Conservation (phyloP, 2,888 invertebrate species). For the Eupithecia inturbata region DNA sequence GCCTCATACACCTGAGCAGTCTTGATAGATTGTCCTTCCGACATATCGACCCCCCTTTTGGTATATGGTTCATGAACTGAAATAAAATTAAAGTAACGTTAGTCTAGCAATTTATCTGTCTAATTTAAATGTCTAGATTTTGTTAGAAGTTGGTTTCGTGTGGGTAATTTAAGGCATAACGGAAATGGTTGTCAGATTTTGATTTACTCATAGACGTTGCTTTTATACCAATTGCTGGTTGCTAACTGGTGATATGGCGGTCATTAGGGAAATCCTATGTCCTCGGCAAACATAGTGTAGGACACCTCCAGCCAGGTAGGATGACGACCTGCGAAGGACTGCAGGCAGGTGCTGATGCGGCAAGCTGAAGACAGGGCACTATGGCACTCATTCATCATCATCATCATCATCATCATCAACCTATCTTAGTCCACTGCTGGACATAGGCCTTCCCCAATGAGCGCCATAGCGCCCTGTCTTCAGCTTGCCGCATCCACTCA, state of each 20-base stretch:
- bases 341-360: too few species aligned
- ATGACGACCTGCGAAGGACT: too few species aligned
- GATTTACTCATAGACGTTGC: not conserved
- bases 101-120: constrained; percentile 28
- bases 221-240: constrained; percentile 3
- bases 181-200: constrained; percentile 14
- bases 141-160: constrained; percentile 27
- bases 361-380: too few species aligned
- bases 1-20: constrained; percentile 91
- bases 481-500: too few species aligned
- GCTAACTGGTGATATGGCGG: not conserved
- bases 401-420: too few species aligned
- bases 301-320: not conserved
- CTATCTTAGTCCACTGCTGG: too few species aligned
- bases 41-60: constrained; percentile 92
- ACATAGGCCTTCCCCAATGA: too few species aligned
- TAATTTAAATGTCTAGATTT: constrained; percentile 31
- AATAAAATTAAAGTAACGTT: constrained; percentile 52
- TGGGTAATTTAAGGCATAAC: constrained; percentile 21
- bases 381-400: too few species aligned
- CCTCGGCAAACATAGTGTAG: too few species aligned
- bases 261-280: not conserved
- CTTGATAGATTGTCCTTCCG: constrained; percentile 92
- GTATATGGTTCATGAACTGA: constrained; percentile 93
- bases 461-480: too few species aligned